phyloP scores from a whole-genome alignment of 2,888 invertebrate species.

The Microchrysa polita region DNA sequence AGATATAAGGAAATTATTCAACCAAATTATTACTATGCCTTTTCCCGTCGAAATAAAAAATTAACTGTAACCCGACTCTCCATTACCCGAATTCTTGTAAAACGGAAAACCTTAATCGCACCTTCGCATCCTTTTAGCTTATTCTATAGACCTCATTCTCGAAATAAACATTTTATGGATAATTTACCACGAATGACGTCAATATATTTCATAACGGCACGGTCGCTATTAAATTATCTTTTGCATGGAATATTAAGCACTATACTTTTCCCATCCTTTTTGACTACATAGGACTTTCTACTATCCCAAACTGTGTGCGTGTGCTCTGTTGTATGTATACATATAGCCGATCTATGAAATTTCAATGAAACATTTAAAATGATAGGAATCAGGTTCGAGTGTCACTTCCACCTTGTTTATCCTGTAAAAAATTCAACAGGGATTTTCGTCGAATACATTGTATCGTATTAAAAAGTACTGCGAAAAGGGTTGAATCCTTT shows the following conservation, averaged over 20 bases:
- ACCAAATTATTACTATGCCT: too few species aligned
- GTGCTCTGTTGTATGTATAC: not conserved
- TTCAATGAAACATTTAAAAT: conserved; percentile 12
- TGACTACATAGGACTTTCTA: not conserved
- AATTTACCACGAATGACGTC: conserved; percentile 32
- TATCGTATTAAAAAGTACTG: conserved; percentile 12
- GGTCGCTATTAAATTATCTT: conserved; percentile 37
- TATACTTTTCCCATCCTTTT: not conserved
- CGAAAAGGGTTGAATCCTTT: not conserved
- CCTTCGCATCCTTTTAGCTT: not conserved
- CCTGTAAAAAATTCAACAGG: not conserved
- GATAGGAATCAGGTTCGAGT: not conserved
- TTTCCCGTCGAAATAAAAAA: too few species aligned
- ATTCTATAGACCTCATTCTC: not conserved
- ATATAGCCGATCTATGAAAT: conserved; percentile 6
- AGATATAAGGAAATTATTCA: too few species aligned
- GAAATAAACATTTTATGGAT: conserved; percentile 38
- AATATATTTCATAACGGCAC: conserved; percentile 39
- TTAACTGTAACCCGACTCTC: too few species aligned
- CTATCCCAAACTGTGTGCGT: not conserved
- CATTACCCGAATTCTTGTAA: too few species aligned
- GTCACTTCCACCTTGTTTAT: not conserved
- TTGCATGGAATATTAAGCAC: conserved; percentile 41
- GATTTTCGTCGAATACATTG: not conserved
- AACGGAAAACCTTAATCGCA: too few species aligned